phyloP scores from a whole-genome alignment of 2,113 vertebrate species.

The Rallus limicola region DNA sequence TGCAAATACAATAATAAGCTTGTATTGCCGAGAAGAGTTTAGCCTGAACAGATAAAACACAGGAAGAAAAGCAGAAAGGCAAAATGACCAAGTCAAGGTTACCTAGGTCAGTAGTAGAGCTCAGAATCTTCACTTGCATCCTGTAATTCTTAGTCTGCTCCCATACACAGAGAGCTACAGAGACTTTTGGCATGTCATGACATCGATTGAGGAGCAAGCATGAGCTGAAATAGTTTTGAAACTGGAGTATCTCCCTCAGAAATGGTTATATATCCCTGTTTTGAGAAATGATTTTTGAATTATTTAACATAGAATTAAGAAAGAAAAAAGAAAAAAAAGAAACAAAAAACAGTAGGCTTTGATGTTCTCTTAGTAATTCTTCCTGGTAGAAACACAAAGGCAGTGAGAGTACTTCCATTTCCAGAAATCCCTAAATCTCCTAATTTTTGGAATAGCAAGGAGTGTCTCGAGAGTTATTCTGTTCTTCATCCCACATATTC shows the following conservation, averaged over 20 bases:
- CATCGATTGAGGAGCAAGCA: neutral
- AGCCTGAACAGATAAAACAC: neutral
- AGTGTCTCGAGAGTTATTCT: neutral
- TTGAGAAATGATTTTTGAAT: neutral
- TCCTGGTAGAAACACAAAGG: neutral
- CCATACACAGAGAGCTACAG: neutral
- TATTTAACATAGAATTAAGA: neutral
- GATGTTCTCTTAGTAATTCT: neutral
- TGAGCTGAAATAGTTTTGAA: neutral
- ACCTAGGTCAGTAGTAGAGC: rapidly evolving
- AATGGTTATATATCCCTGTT: neutral
- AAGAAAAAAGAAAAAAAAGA: no score
- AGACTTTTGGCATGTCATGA: rapidly evolving
- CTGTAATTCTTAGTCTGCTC: neutral
- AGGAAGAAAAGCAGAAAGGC: neutral
- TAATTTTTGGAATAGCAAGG: neutral
- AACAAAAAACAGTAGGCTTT: neutral
- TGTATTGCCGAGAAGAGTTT: neutral
- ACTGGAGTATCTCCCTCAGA: neutral
- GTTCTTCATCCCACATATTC: neutral
- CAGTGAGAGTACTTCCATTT: neutral
- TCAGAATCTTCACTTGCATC: neutral
- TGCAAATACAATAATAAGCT: neutral
- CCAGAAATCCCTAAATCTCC: neutral
- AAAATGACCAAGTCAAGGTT: neutral